These are phyloP conservation scores for Propsilocerus akamusi DNA, from an alignment of 1,140 invertebrate species.

Conservation along the genomic window DNA sequence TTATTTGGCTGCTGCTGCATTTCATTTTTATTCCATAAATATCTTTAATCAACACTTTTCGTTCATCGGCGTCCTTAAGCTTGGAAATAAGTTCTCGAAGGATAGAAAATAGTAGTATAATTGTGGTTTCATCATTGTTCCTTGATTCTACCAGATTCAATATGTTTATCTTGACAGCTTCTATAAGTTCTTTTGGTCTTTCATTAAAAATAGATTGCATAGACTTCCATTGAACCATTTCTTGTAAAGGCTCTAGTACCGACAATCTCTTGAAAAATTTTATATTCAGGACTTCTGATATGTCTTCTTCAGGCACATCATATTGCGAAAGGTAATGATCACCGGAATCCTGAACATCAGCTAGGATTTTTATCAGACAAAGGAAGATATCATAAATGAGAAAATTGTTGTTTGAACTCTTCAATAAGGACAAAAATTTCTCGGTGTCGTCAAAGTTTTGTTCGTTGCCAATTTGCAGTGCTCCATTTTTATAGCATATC, in stretches of 20 bases:
- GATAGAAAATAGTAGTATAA: slow-evolving; percentile 14
- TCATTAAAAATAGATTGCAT: slow-evolving; percentile 14
- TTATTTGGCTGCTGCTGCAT: slow-evolving; percentile 8
- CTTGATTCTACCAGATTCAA: slow-evolving; percentile 5
- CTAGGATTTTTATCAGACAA: not conserved
- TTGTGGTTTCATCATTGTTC: slow-evolving; percentile 10
- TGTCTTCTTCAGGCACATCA: slow-evolving; percentile 12
- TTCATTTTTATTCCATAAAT: slow-evolving; percentile 6
- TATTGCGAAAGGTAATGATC: not conserved
- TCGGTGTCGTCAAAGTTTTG: not conserved
- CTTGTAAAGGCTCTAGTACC: slow-evolving; percentile 14
- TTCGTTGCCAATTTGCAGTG: not conserved
- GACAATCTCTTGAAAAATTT: slow-evolving; percentile 16
- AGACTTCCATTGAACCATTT: slow-evolving; percentile 14
- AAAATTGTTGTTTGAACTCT: slow-evolving; percentile 8
- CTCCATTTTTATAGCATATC: slow-evolving; percentile 6
- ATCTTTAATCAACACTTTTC: not conserved
- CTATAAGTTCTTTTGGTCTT: slow-evolving; percentile 13
- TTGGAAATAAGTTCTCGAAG: slow-evolving; percentile 15
- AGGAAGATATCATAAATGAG: slow-evolving; percentile 7
- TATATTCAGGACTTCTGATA: slow-evolving; percentile 10
- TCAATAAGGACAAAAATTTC: slow-evolving; percentile 10
- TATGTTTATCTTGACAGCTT: slow-evolving; percentile 11
- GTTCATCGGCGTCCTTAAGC: slow-evolving; percentile 7
- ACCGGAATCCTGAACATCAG: not conserved